Evolutionary conservation across 2,113 vertebrate species (phyloP).

Genomic region (Rhea americana): DNA sequence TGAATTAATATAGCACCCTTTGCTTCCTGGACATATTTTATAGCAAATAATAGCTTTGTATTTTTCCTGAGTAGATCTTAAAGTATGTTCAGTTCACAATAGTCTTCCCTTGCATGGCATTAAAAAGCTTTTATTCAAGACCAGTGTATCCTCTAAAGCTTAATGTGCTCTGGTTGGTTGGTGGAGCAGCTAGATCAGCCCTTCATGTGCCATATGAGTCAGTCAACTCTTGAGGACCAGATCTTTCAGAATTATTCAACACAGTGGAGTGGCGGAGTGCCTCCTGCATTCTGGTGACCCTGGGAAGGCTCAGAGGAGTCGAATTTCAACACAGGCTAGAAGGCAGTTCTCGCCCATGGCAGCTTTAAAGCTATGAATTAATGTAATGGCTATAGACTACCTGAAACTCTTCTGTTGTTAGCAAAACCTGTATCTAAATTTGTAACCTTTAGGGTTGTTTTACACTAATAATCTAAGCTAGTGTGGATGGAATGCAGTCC

Average conservation of each 20-base stretch:
- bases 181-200: not conserved
- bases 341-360: not conserved
- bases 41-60: not conserved
- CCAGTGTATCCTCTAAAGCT: not conserved
- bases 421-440: not conserved
- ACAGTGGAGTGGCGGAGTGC: not conserved
- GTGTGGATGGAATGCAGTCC: not conserved
- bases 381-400: not conserved
- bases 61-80: not conserved
- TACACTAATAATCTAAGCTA: not conserved
- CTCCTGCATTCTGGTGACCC: not conserved
- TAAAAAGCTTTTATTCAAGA: slow-evolving; percentile 12
- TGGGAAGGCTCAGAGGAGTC: not conserved
- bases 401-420: not conserved
- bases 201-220: not conserved
- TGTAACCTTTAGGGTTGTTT: not conserved
- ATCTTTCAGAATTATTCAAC: not conserved
- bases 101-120: not conserved
- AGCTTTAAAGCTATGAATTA: not conserved
- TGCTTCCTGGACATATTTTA: not conserved
- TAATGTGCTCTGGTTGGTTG: not conserved
- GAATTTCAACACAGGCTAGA: not conserved
- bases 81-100: not conserved
- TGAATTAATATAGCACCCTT: not conserved
- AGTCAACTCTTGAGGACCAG: not conserved